These are phyloP conservation scores for Pammene aurita DNA, from an alignment of 2,888 invertebrate species.

Conservation along the genomic window DNA sequence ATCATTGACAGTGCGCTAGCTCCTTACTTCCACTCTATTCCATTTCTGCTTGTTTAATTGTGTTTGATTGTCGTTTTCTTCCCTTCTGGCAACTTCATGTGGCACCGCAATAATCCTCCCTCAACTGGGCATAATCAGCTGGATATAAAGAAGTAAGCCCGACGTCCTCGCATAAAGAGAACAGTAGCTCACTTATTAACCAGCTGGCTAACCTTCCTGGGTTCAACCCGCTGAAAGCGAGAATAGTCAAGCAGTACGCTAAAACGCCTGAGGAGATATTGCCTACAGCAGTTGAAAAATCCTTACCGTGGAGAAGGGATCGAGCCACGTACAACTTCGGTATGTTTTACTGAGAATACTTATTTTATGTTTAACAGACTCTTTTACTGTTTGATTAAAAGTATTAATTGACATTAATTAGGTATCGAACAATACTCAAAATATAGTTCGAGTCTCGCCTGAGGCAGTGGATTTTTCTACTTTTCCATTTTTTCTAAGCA, in stretches of 20 bases:
- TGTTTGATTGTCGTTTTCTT: slow-evolving; percentile 81
- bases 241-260: slow-evolving; percentile 87
- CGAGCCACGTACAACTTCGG: slow-evolving; percentile 88
- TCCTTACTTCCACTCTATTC: slow-evolving; percentile 53
- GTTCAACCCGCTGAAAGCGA: slow-evolving; percentile 87
- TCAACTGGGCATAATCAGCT: slow-evolving; percentile 74
- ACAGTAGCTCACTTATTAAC: slow-evolving; percentile 87
- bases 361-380: slow-evolving; percentile 54
- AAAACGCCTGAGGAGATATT: slow-evolving; percentile 85
- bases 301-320: slow-evolving; percentile 93
- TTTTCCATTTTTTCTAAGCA: too few relatives aligned
- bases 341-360: slow-evolving; percentile 78
- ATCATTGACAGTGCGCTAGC: slow-evolving; percentile 38
- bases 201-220: slow-evolving; percentile 87
- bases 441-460: too few relatives aligned
- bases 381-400: slow-evolving; percentile 54
- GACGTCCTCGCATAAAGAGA: slow-evolving; percentile 84
- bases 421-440: too few relatives aligned
- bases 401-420: slow-evolving; percentile 42
- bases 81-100: slow-evolving; percentile 82
- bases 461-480: too few relatives aligned
- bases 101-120: slow-evolving; percentile 74
- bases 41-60: slow-evolving; percentile 73
- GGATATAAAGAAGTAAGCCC: slow-evolving; percentile 82
- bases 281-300: slow-evolving; percentile 90